Conservation (phyloP, 53 echinoderm and acorn worm species). For the Arbacia lixula region DNA sequence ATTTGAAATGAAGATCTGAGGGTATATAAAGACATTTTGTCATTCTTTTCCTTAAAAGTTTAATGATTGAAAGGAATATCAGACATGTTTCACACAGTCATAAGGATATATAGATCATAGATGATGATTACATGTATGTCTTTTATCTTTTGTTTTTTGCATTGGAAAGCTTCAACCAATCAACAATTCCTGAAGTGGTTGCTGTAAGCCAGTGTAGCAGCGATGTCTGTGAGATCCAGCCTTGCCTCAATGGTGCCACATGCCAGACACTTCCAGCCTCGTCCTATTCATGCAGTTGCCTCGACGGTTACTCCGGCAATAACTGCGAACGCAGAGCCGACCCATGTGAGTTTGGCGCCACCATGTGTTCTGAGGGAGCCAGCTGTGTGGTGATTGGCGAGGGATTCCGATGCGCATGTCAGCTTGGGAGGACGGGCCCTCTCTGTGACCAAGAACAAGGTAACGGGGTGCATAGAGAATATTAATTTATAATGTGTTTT, state of each 20-base stretch:
- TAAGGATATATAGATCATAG: too few species aligned
- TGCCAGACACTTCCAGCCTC: conserved; percentile 73
- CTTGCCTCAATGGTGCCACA: conserved; percentile 77
- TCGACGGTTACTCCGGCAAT: conserved; percentile 68
- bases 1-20: too few species aligned
- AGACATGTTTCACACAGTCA: too few species aligned
- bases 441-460: conserved; percentile 70
- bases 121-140: too few species aligned
- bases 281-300: conserved; percentile 71
- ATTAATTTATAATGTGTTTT: too few species aligned
- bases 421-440: conserved; percentile 67
- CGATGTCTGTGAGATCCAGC: conserved; percentile 72
- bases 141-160: too few species aligned
- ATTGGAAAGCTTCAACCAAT: conserved; percentile 85
- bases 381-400: conserved; percentile 61
- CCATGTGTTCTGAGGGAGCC: conserved; percentile 69
- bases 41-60: too few species aligned
- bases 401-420: conserved; percentile 74
- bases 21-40: too few species aligned
- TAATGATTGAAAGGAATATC: too few species aligned
- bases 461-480: too few species aligned
- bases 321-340: conserved; percentile 67
- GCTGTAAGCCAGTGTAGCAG: conserved; percentile 74
- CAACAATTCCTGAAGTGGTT: conserved; percentile 58
- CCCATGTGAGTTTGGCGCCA: conserved; percentile 55